Conservation (phyloP, 2,888 invertebrate genomes). For the Anthophora plumipes region DNA sequence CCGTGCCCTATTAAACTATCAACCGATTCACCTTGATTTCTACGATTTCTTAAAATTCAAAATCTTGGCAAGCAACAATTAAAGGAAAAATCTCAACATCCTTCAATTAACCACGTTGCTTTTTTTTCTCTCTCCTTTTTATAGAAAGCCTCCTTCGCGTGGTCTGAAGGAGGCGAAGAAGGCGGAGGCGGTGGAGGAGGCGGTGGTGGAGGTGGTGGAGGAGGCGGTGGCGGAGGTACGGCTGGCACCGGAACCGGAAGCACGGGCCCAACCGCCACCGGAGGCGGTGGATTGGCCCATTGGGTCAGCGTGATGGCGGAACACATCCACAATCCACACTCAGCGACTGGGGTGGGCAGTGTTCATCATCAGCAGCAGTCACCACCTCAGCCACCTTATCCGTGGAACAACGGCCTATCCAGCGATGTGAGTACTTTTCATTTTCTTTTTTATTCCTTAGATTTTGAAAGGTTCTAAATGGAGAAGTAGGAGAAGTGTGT, state of each 20-base stretch:
- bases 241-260: constrained; percentile 85
- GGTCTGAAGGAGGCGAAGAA: constrained; percentile 86
- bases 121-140: constrained; percentile 69
- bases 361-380: constrained; percentile 86
- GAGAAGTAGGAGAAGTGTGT: too few species aligned
- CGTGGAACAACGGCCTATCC: constrained; percentile 83
- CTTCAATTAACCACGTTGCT: constrained; percentile 32
- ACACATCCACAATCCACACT: constrained; percentile 95
- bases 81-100: too few species aligned
- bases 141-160: constrained; percentile 86
- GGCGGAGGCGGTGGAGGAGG: constrained; percentile 86
- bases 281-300: constrained; percentile 91
- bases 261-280: constrained; percentile 82
- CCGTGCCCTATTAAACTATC: not conserved
- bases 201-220: constrained; percentile 81
- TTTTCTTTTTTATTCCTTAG: not conserved
- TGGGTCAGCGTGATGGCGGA: constrained; percentile 99
- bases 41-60: too few species aligned
- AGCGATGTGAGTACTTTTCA: constrained; percentile 79
- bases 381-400: constrained; percentile 82
- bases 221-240: constrained; percentile 85
- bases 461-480: too few species aligned
- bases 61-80: too few species aligned
- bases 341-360: constrained; percentile 85
- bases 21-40: not conserved